Evolutionary conservation across 2,797 vertebrate genomes (phyloP).

Genomic region (Erpetoichthys calabaricus): DNA sequence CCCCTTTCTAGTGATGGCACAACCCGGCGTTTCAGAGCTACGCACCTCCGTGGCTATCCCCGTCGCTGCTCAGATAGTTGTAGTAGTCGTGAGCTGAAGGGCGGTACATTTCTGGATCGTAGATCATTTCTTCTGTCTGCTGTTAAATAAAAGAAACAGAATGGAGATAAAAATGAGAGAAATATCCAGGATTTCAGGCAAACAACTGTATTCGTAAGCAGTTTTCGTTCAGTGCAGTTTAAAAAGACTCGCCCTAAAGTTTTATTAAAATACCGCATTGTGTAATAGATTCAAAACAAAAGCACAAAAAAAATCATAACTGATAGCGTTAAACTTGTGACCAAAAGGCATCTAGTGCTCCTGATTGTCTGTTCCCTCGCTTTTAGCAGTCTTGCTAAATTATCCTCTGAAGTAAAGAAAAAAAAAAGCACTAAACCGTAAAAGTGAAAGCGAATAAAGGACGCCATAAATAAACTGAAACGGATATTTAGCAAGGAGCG

Average conservation of each 20-base stretch:
- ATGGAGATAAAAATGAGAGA: constrained; percentile 9
- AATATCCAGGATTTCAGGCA: neutral
- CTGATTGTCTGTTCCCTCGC: too few species aligned
- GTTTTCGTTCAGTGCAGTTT: neutral
- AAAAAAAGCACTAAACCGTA: too few species aligned
- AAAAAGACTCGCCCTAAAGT: neutral
- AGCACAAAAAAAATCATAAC: too few species aligned
- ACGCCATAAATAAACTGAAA: neutral
- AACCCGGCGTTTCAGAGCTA: too few species aligned
- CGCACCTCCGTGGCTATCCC: constrained; percentile 75
- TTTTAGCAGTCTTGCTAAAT: too few species aligned
- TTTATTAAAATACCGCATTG: neutral
- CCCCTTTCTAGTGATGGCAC: too few species aligned
- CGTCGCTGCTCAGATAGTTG: constrained; percentile 73
- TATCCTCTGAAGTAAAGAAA: too few species aligned
- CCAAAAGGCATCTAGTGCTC: too few species aligned
- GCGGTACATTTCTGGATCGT: constrained; percentile 83
- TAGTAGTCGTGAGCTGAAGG: constrained; percentile 74
- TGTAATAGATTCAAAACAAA: too few species aligned
- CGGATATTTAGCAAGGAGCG: neutral
- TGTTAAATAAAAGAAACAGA: constrained; percentile 37
- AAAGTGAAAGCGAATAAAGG: neutral
- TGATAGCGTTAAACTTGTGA: too few species aligned
- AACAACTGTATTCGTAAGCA: neutral
- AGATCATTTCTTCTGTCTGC: constrained; percentile 80